phyloP scores from a whole-genome alignment of 2,888 invertebrate genomes.

The Anaspis maculata region DNA sequence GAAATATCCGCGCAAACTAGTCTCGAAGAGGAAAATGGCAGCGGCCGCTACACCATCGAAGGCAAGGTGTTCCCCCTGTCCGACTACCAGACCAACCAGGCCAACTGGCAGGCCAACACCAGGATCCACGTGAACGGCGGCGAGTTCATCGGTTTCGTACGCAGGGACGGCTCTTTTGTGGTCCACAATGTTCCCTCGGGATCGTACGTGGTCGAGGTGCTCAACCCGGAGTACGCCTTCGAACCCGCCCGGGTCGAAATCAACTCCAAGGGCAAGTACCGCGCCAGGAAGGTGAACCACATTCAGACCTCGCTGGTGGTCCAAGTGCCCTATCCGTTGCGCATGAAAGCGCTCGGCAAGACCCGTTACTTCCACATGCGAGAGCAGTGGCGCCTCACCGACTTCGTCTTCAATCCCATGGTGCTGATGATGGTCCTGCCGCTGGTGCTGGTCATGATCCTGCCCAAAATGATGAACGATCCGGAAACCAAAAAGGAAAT shows the following conservation, averaged over 20 bases:
- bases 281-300: conserved; percentile 89
- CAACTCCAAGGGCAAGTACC: conserved; percentile 91
- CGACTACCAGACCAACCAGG: conserved; percentile 49
- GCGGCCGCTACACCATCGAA: conserved; percentile 64
- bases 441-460: conserved; percentile 77
- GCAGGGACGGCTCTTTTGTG: conserved; percentile 84
- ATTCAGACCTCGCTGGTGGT: conserved; percentile 86
- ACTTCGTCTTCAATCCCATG: conserved; percentile 96
- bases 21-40: conserved; percentile 39
- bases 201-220: conserved; percentile 88
- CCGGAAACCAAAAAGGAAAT: conserved; percentile 95
- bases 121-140: conserved; percentile 82
- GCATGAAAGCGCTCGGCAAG: conserved; percentile 73
- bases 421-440: conserved; percentile 97
- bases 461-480: conserved; percentile 97
- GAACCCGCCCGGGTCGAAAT: conserved; percentile 95
- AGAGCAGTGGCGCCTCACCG: conserved; percentile 95
- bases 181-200: conserved; percentile 79
- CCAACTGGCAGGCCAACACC: conserved; percentile 70
- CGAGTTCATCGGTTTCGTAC: conserved; percentile 78
- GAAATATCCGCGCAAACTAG: conserved; percentile 11
- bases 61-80: conserved; percentile 67
- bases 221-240: conserved; percentile 85
- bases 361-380: conserved; percentile 83
- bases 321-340: conserved; percentile 87